Evolutionary conservation across 2,888 invertebrate species (phyloP).

Genomic region (Onthophagus sagittarius): DNA sequence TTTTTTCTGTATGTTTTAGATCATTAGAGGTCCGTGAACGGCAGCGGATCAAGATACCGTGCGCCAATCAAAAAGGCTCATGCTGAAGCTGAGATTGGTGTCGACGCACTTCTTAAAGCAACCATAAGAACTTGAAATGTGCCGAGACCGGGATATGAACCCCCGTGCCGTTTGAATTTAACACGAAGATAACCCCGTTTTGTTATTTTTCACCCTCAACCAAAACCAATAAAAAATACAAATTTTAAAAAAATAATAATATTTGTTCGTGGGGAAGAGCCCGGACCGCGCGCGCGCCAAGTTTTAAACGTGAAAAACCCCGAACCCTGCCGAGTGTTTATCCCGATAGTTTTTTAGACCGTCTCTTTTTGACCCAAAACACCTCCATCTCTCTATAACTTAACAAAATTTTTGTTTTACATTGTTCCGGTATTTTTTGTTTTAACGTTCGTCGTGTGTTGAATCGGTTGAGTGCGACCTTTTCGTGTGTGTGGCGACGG

Average conservation of each 20-base stretch:
- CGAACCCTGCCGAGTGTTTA: constrained; percentile 4
- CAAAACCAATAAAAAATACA: neutral
- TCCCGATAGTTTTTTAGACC: constrained; percentile 4
- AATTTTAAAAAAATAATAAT: constrained; percentile 2
- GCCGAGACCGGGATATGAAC: constrained; percentile 75
- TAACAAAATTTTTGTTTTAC: neutral
- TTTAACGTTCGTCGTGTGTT: neutral
- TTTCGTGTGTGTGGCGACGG: constrained; percentile 6
- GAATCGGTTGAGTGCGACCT: neutral
- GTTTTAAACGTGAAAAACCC: neutral
- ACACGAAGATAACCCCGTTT: constrained; percentile 14
- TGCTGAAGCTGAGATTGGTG: constrained; percentile 91
- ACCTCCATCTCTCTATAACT: too few relatives aligned
- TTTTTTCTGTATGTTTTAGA: constrained; percentile 28
- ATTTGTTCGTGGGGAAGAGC: constrained; percentile 1
- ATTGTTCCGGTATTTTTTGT: neutral
- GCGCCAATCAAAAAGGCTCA: constrained; percentile 47
- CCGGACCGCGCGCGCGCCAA: neutral
- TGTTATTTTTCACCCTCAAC: constrained; percentile 18
- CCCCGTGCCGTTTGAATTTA: constrained; percentile 32
- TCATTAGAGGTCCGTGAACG: constrained; percentile 26
- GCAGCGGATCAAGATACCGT: constrained; percentile 27
- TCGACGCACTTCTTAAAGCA: constrained; percentile 91
- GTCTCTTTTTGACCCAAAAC: neutral
- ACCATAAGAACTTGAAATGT: constrained; percentile 72